Evolutionary conservation across 2,888 invertebrate species (phyloP).

Genomic region (Malachius bipustulatus): DNA sequence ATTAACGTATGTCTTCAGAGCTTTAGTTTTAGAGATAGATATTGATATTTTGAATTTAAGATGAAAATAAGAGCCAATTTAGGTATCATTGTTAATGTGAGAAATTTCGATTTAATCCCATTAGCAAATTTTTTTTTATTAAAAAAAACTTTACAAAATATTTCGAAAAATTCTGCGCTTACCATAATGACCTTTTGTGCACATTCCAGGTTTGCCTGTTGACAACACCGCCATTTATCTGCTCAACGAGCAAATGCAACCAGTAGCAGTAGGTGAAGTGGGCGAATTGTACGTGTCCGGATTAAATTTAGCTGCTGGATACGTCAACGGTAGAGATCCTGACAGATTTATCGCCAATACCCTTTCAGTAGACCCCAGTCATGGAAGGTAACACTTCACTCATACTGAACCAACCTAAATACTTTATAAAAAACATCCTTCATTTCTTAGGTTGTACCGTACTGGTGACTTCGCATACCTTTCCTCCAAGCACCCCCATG

Average conservation of each 20-base stretch:
- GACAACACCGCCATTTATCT: slow-evolving; percentile 74
- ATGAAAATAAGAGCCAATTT: no score
- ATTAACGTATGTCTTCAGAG: no score
- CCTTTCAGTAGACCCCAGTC: slow-evolving; percentile 52
- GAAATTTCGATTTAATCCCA: no score
- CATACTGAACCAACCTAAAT: no score
- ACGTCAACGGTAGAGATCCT: slow-evolving; percentile 61
- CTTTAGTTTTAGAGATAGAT: no score
- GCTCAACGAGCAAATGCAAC: slow-evolving; percentile 59
- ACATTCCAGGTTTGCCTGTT: slow-evolving; percentile 52
- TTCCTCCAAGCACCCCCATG: slow-evolving; percentile 48
- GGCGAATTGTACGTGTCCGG: slow-evolving; percentile 80
- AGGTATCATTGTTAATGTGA: no score
- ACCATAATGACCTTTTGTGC: no score
- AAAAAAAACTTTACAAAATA: no score
- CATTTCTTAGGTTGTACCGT: slow-evolving; percentile 60
- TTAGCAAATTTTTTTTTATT: no score
- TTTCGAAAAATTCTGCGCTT: no score
- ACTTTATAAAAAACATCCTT: no score
- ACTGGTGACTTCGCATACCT: slow-evolving; percentile 77
- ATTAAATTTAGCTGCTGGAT: slow-evolving; percentile 66
- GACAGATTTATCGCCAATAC: slow-evolving; percentile 67
- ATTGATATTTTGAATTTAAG: neutral
- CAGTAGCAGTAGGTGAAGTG: slow-evolving; percentile 58
- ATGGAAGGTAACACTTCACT: no score